A percentile compares a stretch with the other conserved stretches of the same genome.
phyloP scores from a whole-genome alignment of 2,888 invertebrate genomes.

The Eucera pruinosa region DNA sequence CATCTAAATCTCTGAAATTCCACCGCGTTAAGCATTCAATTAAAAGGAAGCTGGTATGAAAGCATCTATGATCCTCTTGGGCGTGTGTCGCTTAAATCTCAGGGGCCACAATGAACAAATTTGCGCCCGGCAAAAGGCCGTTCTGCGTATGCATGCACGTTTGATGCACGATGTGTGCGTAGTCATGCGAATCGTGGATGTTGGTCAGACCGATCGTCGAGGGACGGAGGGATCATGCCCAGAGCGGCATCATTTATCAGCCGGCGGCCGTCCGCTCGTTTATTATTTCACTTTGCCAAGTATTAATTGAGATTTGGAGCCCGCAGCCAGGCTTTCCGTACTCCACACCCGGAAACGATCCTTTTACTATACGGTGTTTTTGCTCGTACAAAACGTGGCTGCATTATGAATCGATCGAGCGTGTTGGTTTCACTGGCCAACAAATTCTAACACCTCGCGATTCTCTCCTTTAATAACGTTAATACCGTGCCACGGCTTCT shows the following conservation, averaged over 20 bases:
- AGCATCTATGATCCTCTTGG: too few species aligned
- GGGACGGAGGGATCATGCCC: constrained; percentile 53
- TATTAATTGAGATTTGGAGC: constrained; percentile 73
- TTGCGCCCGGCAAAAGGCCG: constrained; percentile 4
- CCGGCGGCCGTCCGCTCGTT: constrained; percentile 56
- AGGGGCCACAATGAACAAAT: constrained; percentile 17
- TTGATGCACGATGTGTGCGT: constrained; percentile 40
- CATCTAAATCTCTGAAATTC: too few species aligned
- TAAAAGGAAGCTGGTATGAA: constrained; percentile 6
- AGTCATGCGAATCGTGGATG: constrained; percentile 55
- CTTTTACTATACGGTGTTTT: background rate
- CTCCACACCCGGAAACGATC: constrained; percentile 53
- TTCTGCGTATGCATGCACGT: constrained; percentile 30
- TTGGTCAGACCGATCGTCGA: constrained; percentile 25
- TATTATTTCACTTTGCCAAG: constrained; percentile 69
- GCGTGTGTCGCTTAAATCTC: constrained; percentile 14
- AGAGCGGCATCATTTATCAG: constrained; percentile 70
- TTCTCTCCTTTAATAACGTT: background rate
- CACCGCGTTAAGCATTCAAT: background rate
- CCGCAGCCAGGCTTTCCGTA: constrained; percentile 52
- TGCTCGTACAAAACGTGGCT: constrained; percentile 1
- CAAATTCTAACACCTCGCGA: background rate
- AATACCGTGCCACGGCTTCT: background rate
- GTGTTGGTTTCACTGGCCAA: background rate
- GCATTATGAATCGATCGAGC: constrained; percentile 21